These are phyloP conservation scores for Petrolisthes cinctipes DNA, from an alignment of 2,888 invertebrate species.

Conservation along the genomic window DNA sequence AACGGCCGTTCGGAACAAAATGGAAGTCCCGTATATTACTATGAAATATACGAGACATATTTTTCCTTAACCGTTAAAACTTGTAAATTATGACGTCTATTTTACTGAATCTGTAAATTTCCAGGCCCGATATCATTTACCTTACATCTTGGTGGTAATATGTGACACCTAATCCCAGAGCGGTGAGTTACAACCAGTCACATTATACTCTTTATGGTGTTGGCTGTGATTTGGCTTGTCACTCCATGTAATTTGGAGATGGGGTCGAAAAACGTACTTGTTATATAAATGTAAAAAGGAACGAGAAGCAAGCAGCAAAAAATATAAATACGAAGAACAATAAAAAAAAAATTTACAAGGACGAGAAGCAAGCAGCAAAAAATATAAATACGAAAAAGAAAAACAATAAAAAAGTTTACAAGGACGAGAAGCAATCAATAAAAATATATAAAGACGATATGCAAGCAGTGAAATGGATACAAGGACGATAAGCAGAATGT, in stretches of 20 bases:
- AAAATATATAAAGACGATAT: background rate
- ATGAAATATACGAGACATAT: too few species aligned
- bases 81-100: too few species aligned
- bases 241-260: background rate
- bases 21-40: too few species aligned
- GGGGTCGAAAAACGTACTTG: background rate
- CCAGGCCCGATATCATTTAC: too few species aligned
- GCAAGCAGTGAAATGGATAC: background rate
- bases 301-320: background rate
- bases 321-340: background rate
- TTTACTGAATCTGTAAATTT: too few species aligned
- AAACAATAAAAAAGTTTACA: background rate
- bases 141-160: too few species aligned
- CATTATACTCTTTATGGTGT: too few species aligned
- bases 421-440: background rate
- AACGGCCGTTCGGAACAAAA: too few species aligned
- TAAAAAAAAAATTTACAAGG: background rate
- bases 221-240: too few species aligned
- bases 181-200: too few species aligned
- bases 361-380: background rate
- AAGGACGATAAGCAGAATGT: background rate
- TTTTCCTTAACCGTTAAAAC: too few species aligned
- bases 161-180: too few species aligned
- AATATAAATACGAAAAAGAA: background rate
- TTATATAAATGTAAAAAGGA: background rate